Percentiles rank a stretch among this genome's conserved stretches.
These are phyloP conservation scores for Drosophila watanabei DNA, from an alignment of 1,140 invertebrate genomes.

Conservation along the genomic window DNA sequence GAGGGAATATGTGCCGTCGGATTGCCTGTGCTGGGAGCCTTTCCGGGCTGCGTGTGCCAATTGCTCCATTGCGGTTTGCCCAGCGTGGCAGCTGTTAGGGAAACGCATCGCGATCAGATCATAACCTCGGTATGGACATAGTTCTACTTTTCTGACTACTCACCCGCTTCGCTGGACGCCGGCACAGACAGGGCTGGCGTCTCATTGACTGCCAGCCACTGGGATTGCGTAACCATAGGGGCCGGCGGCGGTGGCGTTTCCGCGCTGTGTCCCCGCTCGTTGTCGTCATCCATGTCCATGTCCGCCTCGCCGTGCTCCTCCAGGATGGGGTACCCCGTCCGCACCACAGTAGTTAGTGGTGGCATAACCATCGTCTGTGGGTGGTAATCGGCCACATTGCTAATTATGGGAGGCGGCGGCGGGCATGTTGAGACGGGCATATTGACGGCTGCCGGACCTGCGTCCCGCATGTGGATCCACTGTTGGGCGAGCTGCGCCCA, in stretches of 20 bases:
- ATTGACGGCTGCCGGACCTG: conserved; percentile 74
- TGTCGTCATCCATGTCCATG: conserved; percentile 92
- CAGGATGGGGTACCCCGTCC: conserved; percentile 13
- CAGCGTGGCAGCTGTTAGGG: conserved; percentile 7
- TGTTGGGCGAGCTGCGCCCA: conserved; percentile 98
- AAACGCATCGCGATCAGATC: not conserved
- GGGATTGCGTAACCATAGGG: conserved; percentile 57
- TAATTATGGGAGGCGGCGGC: conserved; percentile 70
- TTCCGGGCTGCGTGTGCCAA: conserved; percentile 40
- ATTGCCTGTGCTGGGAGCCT: conserved; percentile 23
- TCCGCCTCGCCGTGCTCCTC: conserved; percentile 92
- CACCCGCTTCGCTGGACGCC: conserved; percentile 34
- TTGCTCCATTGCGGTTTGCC: conserved; percentile 57
- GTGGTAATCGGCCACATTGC: conserved; percentile 58
- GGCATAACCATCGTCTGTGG: conserved; percentile 24
- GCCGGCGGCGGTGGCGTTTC: conserved; percentile 60
- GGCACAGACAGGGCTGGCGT: not conserved
- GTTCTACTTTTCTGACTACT: not conserved
- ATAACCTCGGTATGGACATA: not conserved
- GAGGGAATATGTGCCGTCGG: conserved; percentile 81
- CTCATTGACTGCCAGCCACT: conserved; percentile 46
- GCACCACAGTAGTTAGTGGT: conserved; percentile 16
- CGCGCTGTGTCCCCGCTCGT: conserved; percentile 79
- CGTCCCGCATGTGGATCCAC: conserved; percentile 98
- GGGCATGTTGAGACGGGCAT: conserved; percentile 54